These are phyloP conservation scores for Hycleus phaleratus DNA, from an alignment of 1,140 invertebrate species.

Conservation along the genomic window DNA sequence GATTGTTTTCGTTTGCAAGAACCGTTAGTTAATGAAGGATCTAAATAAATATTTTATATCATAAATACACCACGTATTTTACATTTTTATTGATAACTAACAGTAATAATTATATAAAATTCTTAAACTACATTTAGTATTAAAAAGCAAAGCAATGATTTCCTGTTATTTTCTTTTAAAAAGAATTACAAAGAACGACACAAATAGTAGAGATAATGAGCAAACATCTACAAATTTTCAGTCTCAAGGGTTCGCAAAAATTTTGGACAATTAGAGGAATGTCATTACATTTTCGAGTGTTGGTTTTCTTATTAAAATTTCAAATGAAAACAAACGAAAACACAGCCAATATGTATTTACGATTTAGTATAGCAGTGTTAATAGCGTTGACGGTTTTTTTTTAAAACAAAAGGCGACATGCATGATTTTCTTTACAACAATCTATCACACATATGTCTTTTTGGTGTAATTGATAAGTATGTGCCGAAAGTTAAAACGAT, in stretches of 20 bases:
- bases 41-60: neutral
- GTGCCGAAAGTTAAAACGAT: no score
- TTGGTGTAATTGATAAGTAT: no score
- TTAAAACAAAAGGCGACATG: no score
- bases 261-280: slow-evolving; percentile 5
- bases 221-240: slow-evolving; percentile 15
- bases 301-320: no score
- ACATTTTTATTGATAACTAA: neutral
- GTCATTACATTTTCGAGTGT: no score
- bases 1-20: slow-evolving; percentile 73
- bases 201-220: slow-evolving; percentile 1
- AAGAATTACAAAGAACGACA: no score
- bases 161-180: neutral
- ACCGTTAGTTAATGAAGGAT: slow-evolving; percentile 23
- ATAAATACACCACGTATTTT: neutral
- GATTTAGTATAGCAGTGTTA: no score
- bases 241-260: slow-evolving; percentile 16
- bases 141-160: slow-evolving; percentile 7
- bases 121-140: slow-evolving; percentile 15
- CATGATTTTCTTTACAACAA: no score
- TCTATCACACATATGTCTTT: no score
- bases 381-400: no score
- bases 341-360: no score
- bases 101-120: slow-evolving; percentile 11
- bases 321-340: no score